Evolutionary conservation across 2,888 invertebrate species (phyloP).

Genomic region (Scaptomyza parva): DNA sequence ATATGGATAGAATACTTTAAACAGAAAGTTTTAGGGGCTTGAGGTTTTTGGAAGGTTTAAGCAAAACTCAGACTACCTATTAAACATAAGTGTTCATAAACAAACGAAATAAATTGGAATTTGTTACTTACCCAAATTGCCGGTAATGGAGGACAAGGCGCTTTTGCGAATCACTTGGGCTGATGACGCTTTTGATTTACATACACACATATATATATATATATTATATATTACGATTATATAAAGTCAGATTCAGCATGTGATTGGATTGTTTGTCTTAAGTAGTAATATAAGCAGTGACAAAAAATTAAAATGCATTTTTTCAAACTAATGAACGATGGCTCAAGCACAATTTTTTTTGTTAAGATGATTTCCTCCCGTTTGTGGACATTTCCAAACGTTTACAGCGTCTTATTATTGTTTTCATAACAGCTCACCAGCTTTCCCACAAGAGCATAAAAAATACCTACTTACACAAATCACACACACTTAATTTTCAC

Average conservation of each 20-base stretch:
- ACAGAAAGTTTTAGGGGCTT: constrained; percentile 1
- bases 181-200: constrained; percentile 85
- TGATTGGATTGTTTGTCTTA: constrained; percentile 55
- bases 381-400: constrained; percentile 27
- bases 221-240: constrained; percentile 75
- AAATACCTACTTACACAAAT: constrained; percentile 50
- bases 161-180: constrained; percentile 89
- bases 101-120: constrained; percentile 54
- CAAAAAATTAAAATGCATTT: constrained; percentile 29
- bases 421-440: constrained; percentile 11
- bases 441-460: constrained; percentile 2
- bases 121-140: constrained; percentile 94
- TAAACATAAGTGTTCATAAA: constrained; percentile 62
- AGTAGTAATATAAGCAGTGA: constrained; percentile 49
- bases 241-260: constrained; percentile 69
- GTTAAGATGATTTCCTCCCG: constrained; percentile 21
- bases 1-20: constrained; percentile 15
- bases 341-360: constrained; percentile 9
- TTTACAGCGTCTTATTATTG: constrained; percentile 8
- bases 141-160: constrained; percentile 95
- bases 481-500: constrained; percentile 32
- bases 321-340: constrained; percentile 30
- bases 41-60: constrained; percentile 11
- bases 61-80: constrained; percentile 62
- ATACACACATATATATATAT: constrained; percentile 79